A percentile compares a stretch with the other conserved stretches of the same genome.
Conservation (phyloP, 1,140 invertebrate genomes). For the Rhysida immarginata region DNA sequence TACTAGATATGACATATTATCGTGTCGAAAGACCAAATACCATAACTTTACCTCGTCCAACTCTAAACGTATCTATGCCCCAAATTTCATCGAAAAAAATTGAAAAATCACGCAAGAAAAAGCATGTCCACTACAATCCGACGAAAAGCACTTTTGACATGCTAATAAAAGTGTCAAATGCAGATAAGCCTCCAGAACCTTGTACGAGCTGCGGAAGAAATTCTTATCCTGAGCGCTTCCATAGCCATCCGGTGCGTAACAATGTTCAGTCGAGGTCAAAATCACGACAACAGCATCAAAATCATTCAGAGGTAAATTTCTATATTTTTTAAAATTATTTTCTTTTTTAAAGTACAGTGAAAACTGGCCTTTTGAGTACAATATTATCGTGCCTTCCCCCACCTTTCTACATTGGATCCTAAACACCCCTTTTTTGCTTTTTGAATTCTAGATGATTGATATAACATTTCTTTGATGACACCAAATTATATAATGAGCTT, state of each 20-base stretch:
- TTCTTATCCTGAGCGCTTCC: conserved; percentile 40
- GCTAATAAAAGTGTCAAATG: not conserved
- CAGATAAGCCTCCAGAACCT: conserved; percentile 30
- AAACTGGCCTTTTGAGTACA: too few relatives aligned
- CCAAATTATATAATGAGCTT: too few relatives aligned
- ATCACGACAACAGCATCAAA: too few relatives aligned
- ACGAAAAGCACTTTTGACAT: conserved; percentile 6
- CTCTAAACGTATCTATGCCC: conserved; percentile 4
- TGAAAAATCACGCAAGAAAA: conserved; percentile 10
- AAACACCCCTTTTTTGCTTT: too few relatives aligned
- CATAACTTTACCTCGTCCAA: conserved; percentile 12
- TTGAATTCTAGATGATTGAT: too few relatives aligned
- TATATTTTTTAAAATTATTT: too few relatives aligned
- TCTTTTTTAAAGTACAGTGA: too few relatives aligned
- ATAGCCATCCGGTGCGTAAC: conserved; percentile 36
- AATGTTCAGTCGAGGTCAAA: not conserved
- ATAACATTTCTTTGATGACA: too few relatives aligned
- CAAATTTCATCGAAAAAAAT: conserved; percentile 1
- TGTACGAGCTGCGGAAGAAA: conserved; percentile 40
- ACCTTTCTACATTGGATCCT: too few relatives aligned
- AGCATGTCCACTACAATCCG: conserved; percentile 11
- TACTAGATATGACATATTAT: conserved; percentile 39
- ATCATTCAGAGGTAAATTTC: too few relatives aligned
- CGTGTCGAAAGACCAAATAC: conserved; percentile 13
- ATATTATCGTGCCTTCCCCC: too few relatives aligned